Percentiles rank a stretch among this genome's conserved stretches.
These are phyloP conservation scores for Calyptomena viridis DNA, from an alignment of 2,113 vertebrate genomes.

Conservation along the genomic window DNA sequence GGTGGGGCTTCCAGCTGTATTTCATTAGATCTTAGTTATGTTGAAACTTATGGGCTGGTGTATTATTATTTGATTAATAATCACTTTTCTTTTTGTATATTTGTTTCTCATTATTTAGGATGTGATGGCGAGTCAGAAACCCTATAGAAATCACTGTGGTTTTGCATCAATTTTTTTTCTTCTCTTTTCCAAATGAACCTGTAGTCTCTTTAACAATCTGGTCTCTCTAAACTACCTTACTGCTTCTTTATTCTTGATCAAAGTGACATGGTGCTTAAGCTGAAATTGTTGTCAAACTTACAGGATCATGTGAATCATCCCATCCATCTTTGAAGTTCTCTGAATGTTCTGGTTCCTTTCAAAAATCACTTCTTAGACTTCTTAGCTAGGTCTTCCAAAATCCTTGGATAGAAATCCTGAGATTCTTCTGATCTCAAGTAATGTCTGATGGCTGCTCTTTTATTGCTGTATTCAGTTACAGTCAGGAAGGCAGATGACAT, in stretches of 20 bases:
- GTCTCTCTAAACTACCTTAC: not conserved
- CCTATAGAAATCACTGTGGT: not conserved
- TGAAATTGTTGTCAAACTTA: not conserved
- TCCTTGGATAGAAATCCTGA: not conserved
- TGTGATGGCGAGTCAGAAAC: not conserved
- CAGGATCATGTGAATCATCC: not conserved
- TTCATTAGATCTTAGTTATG: not conserved
- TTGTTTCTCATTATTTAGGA: not conserved
- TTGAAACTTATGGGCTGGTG: not conserved
- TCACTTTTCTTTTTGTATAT: not conserved
- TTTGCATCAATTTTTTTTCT: not conserved
- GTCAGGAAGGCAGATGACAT: conserved; percentile 26
- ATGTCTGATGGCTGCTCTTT: not conserved
- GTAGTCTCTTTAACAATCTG: not conserved
- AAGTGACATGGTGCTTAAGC: not conserved
- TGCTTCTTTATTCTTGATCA: not conserved
- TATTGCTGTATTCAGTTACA: conserved; percentile 6
- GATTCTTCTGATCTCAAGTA: conserved; percentile 22
- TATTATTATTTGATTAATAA: not conserved
- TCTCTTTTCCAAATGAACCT: not conserved
- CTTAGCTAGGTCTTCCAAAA: not conserved
- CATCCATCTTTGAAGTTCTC: not conserved
- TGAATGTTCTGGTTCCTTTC: not conserved
- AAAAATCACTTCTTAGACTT: not conserved
- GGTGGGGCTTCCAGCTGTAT: fast-evolving